phyloP scores from a whole-genome alignment of 1,140 invertebrate species.

The Hydropsyche tenuis region DNA sequence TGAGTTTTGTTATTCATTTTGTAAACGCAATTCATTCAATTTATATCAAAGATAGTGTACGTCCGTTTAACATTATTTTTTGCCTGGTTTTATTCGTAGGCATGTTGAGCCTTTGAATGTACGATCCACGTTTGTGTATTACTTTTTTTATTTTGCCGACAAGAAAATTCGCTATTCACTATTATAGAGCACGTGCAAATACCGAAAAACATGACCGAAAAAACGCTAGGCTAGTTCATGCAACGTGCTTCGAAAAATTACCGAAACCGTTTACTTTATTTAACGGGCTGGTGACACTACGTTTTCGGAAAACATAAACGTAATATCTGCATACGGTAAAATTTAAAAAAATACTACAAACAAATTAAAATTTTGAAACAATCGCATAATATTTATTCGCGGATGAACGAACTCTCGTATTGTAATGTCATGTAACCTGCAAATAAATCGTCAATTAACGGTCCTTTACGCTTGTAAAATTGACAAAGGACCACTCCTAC shows the following conservation, averaged over 20 bases:
- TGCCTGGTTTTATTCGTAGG: not conserved
- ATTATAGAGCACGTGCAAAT: constrained; percentile 12
- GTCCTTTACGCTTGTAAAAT: constrained; percentile 6
- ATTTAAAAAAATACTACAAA: too few species aligned
- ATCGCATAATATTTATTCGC: not conserved
- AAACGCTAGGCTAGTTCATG: constrained; percentile 13
- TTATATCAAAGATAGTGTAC: too few species aligned
- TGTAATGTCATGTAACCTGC: not conserved
- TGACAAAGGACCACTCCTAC: constrained; percentile 1
- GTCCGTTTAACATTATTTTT: too few species aligned
- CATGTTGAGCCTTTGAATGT: not conserved
- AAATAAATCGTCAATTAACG: constrained; percentile 12
- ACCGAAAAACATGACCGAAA: not conserved
- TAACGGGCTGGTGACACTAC: not conserved
- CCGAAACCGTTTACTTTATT: constrained; percentile 1
- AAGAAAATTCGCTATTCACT: not conserved
- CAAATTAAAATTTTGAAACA: not conserved
- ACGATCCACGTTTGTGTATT: not conserved
- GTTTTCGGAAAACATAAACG: constrained; percentile 2
- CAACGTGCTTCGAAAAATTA: constrained; percentile 15
- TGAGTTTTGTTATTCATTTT: not conserved
- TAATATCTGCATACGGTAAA: not conserved
- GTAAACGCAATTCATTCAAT: too few species aligned
- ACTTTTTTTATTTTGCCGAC: not conserved
- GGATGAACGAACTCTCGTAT: not conserved